Evolutionary conservation across 2,888 invertebrate species (phyloP).

Genomic region (Chalcis sispes): DNA sequence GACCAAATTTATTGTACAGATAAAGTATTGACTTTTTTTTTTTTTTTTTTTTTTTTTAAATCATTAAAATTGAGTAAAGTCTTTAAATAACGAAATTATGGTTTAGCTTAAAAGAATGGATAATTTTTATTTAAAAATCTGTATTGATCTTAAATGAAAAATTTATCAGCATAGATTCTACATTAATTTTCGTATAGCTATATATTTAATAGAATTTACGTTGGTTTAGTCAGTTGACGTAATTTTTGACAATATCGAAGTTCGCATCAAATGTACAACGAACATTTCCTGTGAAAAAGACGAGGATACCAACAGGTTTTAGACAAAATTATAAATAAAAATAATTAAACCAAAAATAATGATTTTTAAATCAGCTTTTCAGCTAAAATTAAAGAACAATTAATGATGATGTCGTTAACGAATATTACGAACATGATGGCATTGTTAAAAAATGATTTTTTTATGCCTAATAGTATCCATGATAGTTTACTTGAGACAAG

Average conservation of each 20-base stretch:
- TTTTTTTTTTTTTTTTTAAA: too few relatives aligned
- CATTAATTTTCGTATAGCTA: too few relatives aligned
- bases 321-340: neutral
- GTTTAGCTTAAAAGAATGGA: too few relatives aligned
- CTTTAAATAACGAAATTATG: too few relatives aligned
- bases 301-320: neutral
- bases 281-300: neutral
- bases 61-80: too few relatives aligned
- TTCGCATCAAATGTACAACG: conserved; percentile 53
- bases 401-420: neutral
- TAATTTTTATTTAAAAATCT: too few relatives aligned
- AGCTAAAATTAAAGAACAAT: neutral
- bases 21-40: too few relatives aligned
- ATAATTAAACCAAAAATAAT: neutral
- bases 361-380: neutral
- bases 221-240: conserved; percentile 65
- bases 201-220: too few relatives aligned
- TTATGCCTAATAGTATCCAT: neutral
- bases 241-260: conserved; percentile 60
- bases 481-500: neutral
- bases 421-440: neutral
- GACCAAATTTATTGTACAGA: too few relatives aligned
- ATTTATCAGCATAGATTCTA: too few relatives aligned
- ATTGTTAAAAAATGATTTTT: neutral
- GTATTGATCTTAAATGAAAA: too few relatives aligned